Evolutionary conservation across 2,888 invertebrate genomes (phyloP).

Genomic region (Scaptomyza cyrtandrae): DNA sequence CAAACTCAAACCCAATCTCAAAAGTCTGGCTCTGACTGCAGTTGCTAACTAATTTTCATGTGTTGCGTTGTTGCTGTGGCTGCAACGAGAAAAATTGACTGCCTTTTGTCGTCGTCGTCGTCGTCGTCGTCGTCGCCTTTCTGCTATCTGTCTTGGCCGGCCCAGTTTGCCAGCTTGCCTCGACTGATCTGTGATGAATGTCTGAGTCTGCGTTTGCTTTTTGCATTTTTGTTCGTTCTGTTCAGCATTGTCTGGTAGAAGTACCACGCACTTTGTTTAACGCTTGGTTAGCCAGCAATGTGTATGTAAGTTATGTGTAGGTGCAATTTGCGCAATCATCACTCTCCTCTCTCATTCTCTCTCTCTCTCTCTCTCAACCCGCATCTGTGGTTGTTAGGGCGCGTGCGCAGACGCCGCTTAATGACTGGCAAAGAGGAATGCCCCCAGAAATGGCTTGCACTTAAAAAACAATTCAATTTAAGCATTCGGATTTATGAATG

Average conservation of each 20-base stretch:
- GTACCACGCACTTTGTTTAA: slow-evolving; percentile 76
- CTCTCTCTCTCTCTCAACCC: background rate
- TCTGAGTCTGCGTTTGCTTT: slow-evolving; percentile 19
- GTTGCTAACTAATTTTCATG: slow-evolving; percentile 74
- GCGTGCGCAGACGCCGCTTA: slow-evolving; percentile 70
- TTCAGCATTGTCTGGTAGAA: slow-evolving; percentile 52
- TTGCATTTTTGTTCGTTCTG: slow-evolving; percentile 12
- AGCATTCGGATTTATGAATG: slow-evolving; percentile 76
- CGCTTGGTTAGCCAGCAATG: slow-evolving; percentile 9
- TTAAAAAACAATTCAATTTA: slow-evolving; percentile 79
- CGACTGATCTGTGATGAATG: slow-evolving; percentile 77
- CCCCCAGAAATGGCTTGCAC: slow-evolving; percentile 55
- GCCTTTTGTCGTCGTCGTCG: slow-evolving; percentile 60
- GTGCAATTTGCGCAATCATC: slow-evolving; percentile 79
- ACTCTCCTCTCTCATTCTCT: slow-evolving; percentile 36
- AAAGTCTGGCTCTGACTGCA: slow-evolving; percentile 19
- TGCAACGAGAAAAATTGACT: slow-evolving; percentile 73
- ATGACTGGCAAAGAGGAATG: slow-evolving; percentile 68
- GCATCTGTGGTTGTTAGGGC: slow-evolving; percentile 48
- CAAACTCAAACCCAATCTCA: slow-evolving; percentile 27
- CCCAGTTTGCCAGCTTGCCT: slow-evolving; percentile 46
- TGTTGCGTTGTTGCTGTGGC: slow-evolving; percentile 30
- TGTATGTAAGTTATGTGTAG: slow-evolving; percentile 62
- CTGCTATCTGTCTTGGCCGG: slow-evolving; percentile 56
- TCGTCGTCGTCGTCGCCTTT: slow-evolving; percentile 27